A percentile compares a stretch with the other conserved stretches of the same genome.
These are phyloP conservation scores for Allacma fusca DNA, from an alignment of 2,888 invertebrate genomes.

Conservation along the genomic window DNA sequence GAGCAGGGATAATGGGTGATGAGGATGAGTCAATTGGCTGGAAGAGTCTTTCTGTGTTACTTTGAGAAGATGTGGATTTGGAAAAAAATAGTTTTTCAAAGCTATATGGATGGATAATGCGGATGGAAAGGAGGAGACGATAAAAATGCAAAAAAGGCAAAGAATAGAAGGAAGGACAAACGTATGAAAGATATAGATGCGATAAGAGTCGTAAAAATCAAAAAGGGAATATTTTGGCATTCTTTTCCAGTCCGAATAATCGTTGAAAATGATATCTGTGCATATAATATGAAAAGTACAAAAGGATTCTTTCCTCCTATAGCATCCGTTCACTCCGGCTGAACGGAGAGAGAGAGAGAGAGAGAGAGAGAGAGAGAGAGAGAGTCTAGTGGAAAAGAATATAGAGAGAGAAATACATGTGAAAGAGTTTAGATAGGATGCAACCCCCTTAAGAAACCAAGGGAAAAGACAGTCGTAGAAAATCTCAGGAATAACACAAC, in stretches of 20 bases:
- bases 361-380: neutral
- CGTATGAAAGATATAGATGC: conserved; percentile 50
- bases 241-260: conserved; percentile 52
- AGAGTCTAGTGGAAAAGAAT: neutral
- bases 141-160: conserved; percentile 49
- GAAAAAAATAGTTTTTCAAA: conserved; percentile 34
- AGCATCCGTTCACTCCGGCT: conserved; percentile 3
- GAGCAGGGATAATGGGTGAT: conserved; percentile 53
- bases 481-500: conserved; percentile 16
- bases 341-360: conserved; percentile 2
- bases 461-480: neutral
- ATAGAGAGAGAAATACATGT: too few species aligned
- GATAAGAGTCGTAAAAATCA: conserved; percentile 56
- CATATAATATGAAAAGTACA: conserved; percentile 37
- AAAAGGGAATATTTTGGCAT: conserved; percentile 54
- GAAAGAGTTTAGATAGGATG: neutral
- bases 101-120: conserved; percentile 44
- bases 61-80: conserved; percentile 27
- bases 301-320: conserved; percentile 6
- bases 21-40: conserved; percentile 57
- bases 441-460: neutral
- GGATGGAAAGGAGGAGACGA: conserved; percentile 45
- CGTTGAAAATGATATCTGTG: conserved; percentile 54
- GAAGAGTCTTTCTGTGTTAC: conserved; percentile 45
- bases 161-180: conserved; percentile 25